Base-by-base conservation (phyloP, 2,888 invertebrate species). In the Troides helena region DNA sequence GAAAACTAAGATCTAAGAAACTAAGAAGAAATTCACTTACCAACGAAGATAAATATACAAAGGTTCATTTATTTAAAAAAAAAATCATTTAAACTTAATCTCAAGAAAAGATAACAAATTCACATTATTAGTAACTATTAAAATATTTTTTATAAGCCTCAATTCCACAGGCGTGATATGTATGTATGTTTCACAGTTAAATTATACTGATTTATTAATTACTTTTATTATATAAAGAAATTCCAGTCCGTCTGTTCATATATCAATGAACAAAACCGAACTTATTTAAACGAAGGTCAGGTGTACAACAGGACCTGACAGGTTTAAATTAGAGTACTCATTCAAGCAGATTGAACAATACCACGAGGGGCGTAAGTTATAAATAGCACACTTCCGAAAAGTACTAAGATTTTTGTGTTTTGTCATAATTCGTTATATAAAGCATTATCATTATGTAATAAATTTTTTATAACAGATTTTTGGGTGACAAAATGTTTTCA, bases 201-300 rank as follows among this genome's bases (percentile, higher is more conserved):
- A 46, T 46, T 14, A 2, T 46, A 14, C 30, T 30, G 5, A 30
- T 30, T 4, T 30, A 3, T 3, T 30, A 4, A 30, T 30, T 30
- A 21, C 5, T 30, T 3, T 25, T 6, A 39, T 39, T 39, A 5
- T 39, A 10, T 39, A 39, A 14, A 50, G 2, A 50, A 18, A 18
- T 50, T 17, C 2, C 18, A 14, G 17, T 50, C 50, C 50, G 5
- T 5, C 14, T 50, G 17, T 50, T 18, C 18, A 50, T 53, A 43
- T 62, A 25, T 69, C 67, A 57, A 60, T 58, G 71, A 30, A 18
- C 59, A 62, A 59, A 67, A 18, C 63, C 67, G 43, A 17, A 65
- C 56, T 69, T 72, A 61, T 70, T 23, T 25, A 17, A 25, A 3
- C 18, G 17, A 65, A 65, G 65, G 65, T 65, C 65, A 65, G 25